A percentile compares a stretch with the other conserved stretches of the same genome.
Conservation (phyloP, 2,888 invertebrate species). For the Yponomeuta malinellus region DNA sequence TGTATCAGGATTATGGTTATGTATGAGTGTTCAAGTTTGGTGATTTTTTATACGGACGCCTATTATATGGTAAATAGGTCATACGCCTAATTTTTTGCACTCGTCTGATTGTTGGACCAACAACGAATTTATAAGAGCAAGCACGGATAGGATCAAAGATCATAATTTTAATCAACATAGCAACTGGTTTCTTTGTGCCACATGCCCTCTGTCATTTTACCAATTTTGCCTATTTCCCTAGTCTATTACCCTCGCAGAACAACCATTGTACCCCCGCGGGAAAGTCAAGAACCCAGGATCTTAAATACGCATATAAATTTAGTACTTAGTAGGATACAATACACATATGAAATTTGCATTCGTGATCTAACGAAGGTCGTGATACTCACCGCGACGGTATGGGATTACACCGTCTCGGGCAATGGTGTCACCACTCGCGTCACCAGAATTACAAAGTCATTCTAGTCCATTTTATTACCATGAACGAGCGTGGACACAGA, state of each 20-base stretch:
- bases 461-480: neutral
- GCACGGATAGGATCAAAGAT: neutral
- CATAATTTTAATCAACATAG: neutral
- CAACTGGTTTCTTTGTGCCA: neutral
- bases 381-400: neutral
- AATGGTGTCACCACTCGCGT: slow-evolving; percentile 10
- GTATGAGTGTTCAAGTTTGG: neutral
- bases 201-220: neutral
- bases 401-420: neutral
- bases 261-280: too few relatives aligned
- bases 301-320: too few relatives aligned
- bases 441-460: neutral
- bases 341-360: neutral
- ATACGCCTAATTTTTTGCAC: neutral
- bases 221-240: too few relatives aligned
- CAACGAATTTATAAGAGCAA: neutral
- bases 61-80: neutral
- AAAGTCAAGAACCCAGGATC: too few relatives aligned
- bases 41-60: neutral
- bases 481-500: neutral
- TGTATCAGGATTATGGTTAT: neutral
- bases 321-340: too few relatives aligned
- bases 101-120: neutral
- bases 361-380: neutral
- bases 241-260: too few relatives aligned